Conservation (phyloP, 2,797 vertebrate species). For the Nannoperca obscura region DNA sequence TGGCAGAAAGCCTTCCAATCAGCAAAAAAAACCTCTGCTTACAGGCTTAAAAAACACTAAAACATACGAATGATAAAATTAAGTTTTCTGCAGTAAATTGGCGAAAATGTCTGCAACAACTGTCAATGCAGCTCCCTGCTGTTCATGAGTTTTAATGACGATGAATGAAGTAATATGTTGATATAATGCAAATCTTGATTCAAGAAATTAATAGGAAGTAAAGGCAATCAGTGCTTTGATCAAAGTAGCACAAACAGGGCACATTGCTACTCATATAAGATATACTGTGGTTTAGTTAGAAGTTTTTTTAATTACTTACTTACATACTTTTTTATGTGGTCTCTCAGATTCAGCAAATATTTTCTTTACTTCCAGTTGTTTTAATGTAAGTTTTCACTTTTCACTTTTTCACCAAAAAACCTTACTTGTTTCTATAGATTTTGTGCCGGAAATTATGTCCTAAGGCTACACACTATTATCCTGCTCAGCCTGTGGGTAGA, state of each 20-base stretch:
- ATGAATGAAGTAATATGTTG: background rate
- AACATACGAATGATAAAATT: background rate
- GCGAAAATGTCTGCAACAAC: background rate
- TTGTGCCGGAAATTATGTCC: slow-evolving; percentile 23
- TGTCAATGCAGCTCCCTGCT: background rate
- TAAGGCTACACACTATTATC: slow-evolving; percentile 22
- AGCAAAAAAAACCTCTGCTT: background rate
- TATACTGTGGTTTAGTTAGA: background rate
- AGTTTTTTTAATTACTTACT: no score
- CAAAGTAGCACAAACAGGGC: slow-evolving; percentile 7
- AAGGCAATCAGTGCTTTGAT: background rate
- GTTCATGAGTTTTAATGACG: background rate
- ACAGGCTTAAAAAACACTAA: background rate
- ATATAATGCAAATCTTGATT: slow-evolving; percentile 7
- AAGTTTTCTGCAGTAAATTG: background rate
- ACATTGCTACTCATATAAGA: background rate
- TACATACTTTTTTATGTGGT: background rate
- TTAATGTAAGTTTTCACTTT: background rate
- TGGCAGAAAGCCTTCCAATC: slow-evolving; percentile 3
- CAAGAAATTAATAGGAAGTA: background rate
- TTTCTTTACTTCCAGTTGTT: no score
- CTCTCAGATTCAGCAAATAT: no score
- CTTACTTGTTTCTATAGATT: background rate
- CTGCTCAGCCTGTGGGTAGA: slow-evolving; percentile 14
- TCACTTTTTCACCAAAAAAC: background rate